Conservation (phyloP, 1,140 invertebrate species). For the Sycobia sp. region DNA sequence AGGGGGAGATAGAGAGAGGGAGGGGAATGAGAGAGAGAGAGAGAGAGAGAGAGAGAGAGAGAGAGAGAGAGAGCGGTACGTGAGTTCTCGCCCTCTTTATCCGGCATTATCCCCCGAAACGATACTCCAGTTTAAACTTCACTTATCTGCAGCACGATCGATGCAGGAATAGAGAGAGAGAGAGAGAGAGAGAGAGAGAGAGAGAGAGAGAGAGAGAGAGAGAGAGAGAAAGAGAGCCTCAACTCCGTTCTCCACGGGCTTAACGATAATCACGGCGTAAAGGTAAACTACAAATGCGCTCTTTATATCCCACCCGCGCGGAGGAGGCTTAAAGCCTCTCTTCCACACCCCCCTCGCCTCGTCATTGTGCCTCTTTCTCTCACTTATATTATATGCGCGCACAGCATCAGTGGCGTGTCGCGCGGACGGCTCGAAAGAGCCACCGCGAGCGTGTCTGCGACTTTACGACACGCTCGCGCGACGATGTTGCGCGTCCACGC, state of each 20-base stretch:
- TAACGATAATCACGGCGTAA: slow-evolving; percentile 46
- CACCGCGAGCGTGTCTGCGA: slow-evolving; percentile 2
- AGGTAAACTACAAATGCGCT: slow-evolving; percentile 49
- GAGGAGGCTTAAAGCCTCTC: too few relatives aligned
- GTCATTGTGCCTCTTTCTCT: too few relatives aligned
- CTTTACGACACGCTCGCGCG: slow-evolving; percentile 17
- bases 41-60: not conserved
- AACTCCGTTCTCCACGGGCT: slow-evolving; percentile 9
- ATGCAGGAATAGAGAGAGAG: slow-evolving; percentile 31
- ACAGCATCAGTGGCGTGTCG: not conserved
- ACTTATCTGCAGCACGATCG: slow-evolving; percentile 36
- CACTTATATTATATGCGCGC: not conserved
- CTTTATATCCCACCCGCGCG: slow-evolving; percentile 5
- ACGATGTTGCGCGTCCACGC: too few relatives aligned
- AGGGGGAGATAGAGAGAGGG: too few relatives aligned
- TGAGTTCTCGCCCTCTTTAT: slow-evolving; percentile 44
- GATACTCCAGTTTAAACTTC: slow-evolving; percentile 53
- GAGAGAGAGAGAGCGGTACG: not conserved
- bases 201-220: too few relatives aligned
- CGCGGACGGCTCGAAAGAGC: not conserved
- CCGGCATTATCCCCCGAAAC: slow-evolving; percentile 48
- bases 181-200: too few relatives aligned
- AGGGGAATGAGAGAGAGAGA: slow-evolving; percentile 29
- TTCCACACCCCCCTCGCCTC: not conserved
- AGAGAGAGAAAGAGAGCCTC: too few relatives aligned